phyloP scores from a whole-genome alignment of 2,113 vertebrate species.

The Pitta sordida region DNA sequence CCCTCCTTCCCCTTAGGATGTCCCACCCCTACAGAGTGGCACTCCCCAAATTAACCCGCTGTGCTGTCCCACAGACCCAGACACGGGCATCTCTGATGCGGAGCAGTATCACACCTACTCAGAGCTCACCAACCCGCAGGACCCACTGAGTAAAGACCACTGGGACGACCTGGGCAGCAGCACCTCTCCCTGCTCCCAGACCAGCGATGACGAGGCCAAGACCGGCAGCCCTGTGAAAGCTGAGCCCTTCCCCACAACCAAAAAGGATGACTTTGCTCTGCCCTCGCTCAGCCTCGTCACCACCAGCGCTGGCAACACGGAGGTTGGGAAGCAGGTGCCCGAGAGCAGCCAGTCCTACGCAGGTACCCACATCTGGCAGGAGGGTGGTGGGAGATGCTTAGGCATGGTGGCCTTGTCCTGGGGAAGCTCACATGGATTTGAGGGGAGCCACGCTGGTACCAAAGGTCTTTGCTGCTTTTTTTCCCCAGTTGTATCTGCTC shows the following conservation, averaged over 20 bases:
- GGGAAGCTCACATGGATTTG: accelerated
- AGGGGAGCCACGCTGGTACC: neutral
- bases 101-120: conserved; percentile 75
- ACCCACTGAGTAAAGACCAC: conserved; percentile 46
- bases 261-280: conserved; percentile 69
- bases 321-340: conserved; percentile 46
- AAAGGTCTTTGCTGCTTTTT: neutral
- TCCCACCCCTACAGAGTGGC: neutral
- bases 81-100: conserved; percentile 75
- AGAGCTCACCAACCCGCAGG: conserved; percentile 66
- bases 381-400: neutral
- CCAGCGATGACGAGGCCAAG: conserved; percentile 79
- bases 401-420: neutral
- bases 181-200: conserved; percentile 80
- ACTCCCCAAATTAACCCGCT: neutral
- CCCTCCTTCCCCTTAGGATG: neutral
- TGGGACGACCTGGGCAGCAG: conserved; percentile 81
- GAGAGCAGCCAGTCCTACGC: conserved; percentile 68
- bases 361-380: conserved; percentile 43
- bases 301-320: neutral
- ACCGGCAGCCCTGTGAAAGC: conserved; percentile 55
- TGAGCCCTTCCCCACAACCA: conserved; percentile 54
- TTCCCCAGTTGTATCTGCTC: neutral
- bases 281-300: conserved; percentile 72
- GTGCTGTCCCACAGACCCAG: conserved; percentile 67